Evolutionary conservation across 1,140 invertebrate species (phyloP), one percentile per base, ranked within the genome.

Genomic region (Camponotus floridanus): DNA sequence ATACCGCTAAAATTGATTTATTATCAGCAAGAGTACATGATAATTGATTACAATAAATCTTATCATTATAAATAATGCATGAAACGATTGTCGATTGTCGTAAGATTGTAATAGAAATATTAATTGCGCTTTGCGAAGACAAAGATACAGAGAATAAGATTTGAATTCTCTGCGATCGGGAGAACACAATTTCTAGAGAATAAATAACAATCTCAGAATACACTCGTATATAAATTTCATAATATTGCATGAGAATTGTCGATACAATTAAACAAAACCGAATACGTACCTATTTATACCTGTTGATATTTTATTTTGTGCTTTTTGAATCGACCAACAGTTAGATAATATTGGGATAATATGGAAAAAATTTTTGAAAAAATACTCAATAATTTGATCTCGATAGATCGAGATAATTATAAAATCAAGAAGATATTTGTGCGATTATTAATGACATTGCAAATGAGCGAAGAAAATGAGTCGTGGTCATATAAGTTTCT

Each of bases 291-390:
- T 80, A 26, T 76, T 21, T 65, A 62, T 71, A 57, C 48, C 51
- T 86, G 61, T 86, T 88, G 79, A 64, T 85, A 87, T 86, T 62
- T 86, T 88, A 26, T 26, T 26, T 26, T 26, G 26, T 1, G 48
- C 9, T 67, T 11, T 42, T 79, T 45, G 51, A 3, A n/a, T 59
- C 36, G 55, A 15, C 21, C 33, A 6, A n/a, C 11, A 5, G 26
- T 26, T 39, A 39, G 33, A 36, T 31, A 57, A 26, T 33, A 15
- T 73, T 11, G 6, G n/a, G n/a, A n/a, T n/a, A n/a, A n/a, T n/a
- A n/a, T n/a, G n/a, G n/a, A n/a, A n/a, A n/a, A n/a, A n/a, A n/a
- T n/a, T 3, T 36, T 48, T 31, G 9, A 73, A 36, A 55, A 73
- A 73, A 36, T 55, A 55, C n/a, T 6, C 11, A 55, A 45, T 9